Base-by-base conservation (phyloP, 1,140 invertebrate genomes). In the Littorina saxatilis region DNA sequence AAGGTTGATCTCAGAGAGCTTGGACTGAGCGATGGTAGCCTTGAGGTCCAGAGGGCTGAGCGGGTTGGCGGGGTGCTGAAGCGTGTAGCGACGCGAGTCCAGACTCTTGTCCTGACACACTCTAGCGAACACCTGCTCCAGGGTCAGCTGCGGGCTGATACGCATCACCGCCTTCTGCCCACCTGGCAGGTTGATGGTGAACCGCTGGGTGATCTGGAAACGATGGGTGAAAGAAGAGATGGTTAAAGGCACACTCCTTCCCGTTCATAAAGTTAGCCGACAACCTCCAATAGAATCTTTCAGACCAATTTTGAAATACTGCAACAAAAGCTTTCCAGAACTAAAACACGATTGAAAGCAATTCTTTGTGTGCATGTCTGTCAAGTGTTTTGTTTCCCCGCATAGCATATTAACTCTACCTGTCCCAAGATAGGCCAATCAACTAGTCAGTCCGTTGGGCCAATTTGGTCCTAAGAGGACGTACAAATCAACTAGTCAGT, bases 81-180 rank as follows among this genome's bases (percentile, higher is more conserved):
- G 94, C 89, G 96, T 95, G 90, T 97, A 96, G 88, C 95, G 95
- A 35, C 93, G 89, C 20, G 94, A 92, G 90, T 97, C 96, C 80
- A 97, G 91, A 91, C 95, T 94, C 90, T 96, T 97, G 87, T 97
- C 96, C n/a, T 94, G 93, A 87, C 96, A 97, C 7, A 96, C 95
- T 89, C 95, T 94, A 37, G 93, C 92, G 83, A 96, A 93, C 66
- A 96, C 94, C 86, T 96, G 94, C 76, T 94, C 92, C 50, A 97
- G 90, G 63, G 94, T 92, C 78, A 94, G 94, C 90, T 95, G 94
- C 75, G 95, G 94, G 89, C 95, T 94, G 79, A 96, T 95, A 83
- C 96, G 92, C 52, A 94, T 94, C 0, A 96, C 96, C 89, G 95
- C 96, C 35, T 97, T 93, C 92, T 98, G 96, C 91, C 96, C 96